A percentile compares a stretch with the other conserved stretches of the same genome.
Conservation (phyloP, 2,888 invertebrate genomes). For the Thymelicus lineola region DNA sequence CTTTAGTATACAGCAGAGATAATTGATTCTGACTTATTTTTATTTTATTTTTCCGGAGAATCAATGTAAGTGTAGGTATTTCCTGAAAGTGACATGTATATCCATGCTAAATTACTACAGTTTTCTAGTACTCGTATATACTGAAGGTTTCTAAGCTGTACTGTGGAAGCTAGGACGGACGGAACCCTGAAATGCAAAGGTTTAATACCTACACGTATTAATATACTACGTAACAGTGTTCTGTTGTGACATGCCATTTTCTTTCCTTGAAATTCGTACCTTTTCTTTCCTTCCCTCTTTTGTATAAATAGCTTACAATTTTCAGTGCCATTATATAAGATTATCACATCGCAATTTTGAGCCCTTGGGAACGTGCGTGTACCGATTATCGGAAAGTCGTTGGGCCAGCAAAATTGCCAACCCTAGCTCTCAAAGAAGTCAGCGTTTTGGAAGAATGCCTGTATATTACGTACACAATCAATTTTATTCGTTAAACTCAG, state of each 20-base stretch:
- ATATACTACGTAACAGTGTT: too few relatives aligned
- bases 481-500: slow-evolving; percentile 9
- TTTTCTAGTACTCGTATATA: too few relatives aligned
- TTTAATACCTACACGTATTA: neutral
- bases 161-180: too few relatives aligned
- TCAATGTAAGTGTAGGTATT: too few relatives aligned
- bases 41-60: too few relatives aligned
- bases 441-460: slow-evolving; percentile 36
- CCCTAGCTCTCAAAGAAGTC: slow-evolving; percentile 31
- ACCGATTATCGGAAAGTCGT: slow-evolving; percentile 33
- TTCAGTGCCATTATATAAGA: slow-evolving; percentile 18
- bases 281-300: neutral
- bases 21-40: too few relatives aligned
- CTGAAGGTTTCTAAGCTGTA: too few relatives aligned
- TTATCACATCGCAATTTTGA: slow-evolving; percentile 25
- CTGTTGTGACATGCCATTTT: too few relatives aligned
- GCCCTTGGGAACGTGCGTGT: slow-evolving; percentile 14
- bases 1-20: too few relatives aligned
- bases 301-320: neutral
- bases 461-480: neutral
- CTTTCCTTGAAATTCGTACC: too few relatives aligned
- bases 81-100: too few relatives aligned
- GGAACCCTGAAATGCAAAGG: neutral
- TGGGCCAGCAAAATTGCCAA: slow-evolving; percentile 29
- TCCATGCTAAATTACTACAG: too few relatives aligned